Conservation (phyloP, 2,797 vertebrate species). For the Halcyon smyrnensis region DNA sequence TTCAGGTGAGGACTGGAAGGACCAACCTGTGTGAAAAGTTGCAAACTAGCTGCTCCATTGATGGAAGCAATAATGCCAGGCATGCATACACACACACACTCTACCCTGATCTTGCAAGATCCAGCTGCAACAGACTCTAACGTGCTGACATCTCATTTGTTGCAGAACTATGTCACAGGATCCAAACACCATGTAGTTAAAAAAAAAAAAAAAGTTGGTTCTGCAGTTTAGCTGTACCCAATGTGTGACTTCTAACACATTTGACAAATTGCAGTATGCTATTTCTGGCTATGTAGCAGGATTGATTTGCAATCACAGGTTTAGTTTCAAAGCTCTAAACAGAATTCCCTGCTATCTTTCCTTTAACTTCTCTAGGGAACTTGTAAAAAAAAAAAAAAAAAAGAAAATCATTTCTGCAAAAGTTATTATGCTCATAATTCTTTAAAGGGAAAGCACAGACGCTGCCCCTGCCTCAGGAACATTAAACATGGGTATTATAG, state of each 20-base stretch:
- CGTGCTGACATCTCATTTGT: background rate
- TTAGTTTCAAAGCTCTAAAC: constrained; percentile 2
- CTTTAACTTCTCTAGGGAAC: background rate
- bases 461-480: background rate
- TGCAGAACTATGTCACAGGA: constrained; percentile 54
- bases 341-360: background rate
- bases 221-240: constrained; percentile 46
- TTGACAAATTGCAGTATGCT: constrained; percentile 47
- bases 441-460: background rate
- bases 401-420: background rate
- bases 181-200: background rate
- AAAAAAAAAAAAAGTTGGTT: constrained; percentile 20
- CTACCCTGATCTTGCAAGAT: background rate
- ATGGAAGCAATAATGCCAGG: background rate
- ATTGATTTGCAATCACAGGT: background rate
- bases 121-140: background rate
- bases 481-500: background rate
- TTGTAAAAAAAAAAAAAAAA: background rate
- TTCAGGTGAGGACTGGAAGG: background rate
- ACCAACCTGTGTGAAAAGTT: background rate
- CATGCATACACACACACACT: background rate
- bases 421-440: background rate
- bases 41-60: background rate
- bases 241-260: constrained; percentile 71
- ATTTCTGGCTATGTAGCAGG: background rate